Percentiles rank a stretch among this genome's conserved stretches.
phyloP scores from a whole-genome alignment of 2,888 invertebrate species.

The Protonemura montana region DNA sequence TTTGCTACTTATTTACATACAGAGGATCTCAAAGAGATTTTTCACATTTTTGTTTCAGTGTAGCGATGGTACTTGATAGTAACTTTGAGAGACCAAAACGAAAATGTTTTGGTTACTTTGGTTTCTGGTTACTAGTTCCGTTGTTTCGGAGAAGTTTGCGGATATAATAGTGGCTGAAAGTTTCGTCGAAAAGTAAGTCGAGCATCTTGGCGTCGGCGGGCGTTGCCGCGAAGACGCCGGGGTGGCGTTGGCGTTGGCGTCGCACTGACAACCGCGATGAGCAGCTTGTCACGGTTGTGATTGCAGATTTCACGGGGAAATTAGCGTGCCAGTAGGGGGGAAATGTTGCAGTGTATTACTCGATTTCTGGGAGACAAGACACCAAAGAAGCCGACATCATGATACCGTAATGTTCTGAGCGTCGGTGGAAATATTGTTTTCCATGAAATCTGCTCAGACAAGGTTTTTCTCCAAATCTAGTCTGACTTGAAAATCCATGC shows the following conservation, averaged over 20 bases:
- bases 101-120: too few relatives aligned
- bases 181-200: background rate
- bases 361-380: background rate
- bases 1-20: too few relatives aligned
- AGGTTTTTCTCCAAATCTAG: background rate
- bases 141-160: too few relatives aligned
- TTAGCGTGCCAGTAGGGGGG: background rate
- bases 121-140: too few relatives aligned
- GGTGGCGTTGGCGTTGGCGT: background rate
- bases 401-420: too few relatives aligned
- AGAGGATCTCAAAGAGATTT: too few relatives aligned
- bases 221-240: background rate
- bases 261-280: background rate
- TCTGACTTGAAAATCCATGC: background rate
- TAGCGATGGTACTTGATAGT: too few relatives aligned
- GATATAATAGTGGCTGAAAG: too few relatives aligned
- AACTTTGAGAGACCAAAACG: too few relatives aligned
- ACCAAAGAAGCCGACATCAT: background rate
- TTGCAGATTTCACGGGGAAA: background rate
- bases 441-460: background rate
- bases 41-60: too few relatives aligned
- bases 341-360: background rate
- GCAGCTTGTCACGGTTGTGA: background rate
- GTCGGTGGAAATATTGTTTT: background rate
- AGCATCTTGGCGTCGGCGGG: background rate